Percentiles rank a stretch among this genome's conserved stretches.
These are phyloP conservation scores for Noctua comes DNA, from an alignment of 2,888 invertebrate species.

Conservation along the genomic window DNA sequence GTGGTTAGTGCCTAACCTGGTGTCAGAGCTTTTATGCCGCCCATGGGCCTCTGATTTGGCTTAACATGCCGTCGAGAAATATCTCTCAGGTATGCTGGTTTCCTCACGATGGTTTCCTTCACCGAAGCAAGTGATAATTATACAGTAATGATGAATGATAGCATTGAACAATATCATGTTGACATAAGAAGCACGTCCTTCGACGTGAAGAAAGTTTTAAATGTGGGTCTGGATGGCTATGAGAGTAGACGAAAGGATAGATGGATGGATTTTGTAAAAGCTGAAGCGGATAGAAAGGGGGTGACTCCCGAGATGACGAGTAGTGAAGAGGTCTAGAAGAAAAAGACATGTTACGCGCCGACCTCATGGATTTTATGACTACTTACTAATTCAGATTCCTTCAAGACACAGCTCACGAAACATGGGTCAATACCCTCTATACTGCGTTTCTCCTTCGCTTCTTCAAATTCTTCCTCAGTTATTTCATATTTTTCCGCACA, in stretches of 20 bases:
- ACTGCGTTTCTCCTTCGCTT: constrained; percentile 61
- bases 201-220: background rate
- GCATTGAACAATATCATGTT: background rate
- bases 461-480: constrained; percentile 62
- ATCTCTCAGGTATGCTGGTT: too few species aligned
- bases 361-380: background rate
- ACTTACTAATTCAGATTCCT: constrained; percentile 74
- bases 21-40: too few species aligned
- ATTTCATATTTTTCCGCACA: constrained; percentile 69
- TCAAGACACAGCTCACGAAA: constrained; percentile 70
- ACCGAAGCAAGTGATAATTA: too few species aligned
- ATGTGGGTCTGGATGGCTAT: background rate
- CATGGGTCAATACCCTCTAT: constrained; percentile 67
- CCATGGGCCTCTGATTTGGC: too few species aligned
- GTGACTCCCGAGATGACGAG: background rate
- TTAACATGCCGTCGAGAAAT: too few species aligned
- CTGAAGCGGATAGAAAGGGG: background rate
- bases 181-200: background rate
- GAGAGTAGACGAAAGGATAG: background rate
- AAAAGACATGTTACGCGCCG: background rate
- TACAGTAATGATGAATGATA: too few species aligned
- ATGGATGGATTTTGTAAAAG: background rate
- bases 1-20: too few species aligned
- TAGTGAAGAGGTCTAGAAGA: background rate
- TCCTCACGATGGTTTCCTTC: too few species aligned